Evolutionary conservation across 2,113 vertebrate species (phyloP).

Genomic region (Oreochromis aureus): DNA sequence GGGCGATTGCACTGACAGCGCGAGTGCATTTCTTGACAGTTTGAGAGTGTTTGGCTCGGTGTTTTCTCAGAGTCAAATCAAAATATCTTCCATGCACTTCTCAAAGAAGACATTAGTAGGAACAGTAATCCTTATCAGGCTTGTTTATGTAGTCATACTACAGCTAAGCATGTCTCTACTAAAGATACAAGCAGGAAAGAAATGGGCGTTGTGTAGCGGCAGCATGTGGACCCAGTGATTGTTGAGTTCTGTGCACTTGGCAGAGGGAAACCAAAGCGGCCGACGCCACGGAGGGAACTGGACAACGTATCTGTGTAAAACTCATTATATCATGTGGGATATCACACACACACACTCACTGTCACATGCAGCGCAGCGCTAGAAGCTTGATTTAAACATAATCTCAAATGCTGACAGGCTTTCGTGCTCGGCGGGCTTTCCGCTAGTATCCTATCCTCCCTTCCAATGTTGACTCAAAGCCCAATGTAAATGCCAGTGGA

Average conservation of each 20-base stretch:
- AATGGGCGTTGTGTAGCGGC: neutral
- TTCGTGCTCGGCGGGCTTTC: neutral
- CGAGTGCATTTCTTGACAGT: neutral
- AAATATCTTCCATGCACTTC: neutral
- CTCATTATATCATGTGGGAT: neutral
- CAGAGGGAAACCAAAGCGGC: neutral
- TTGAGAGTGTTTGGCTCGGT: neutral
- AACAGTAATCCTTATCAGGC: constrained; percentile 3
- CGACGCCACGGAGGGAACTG: neutral
- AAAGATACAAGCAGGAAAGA: neutral
- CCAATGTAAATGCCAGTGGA: constrained; percentile 68
- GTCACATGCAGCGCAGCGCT: neutral
- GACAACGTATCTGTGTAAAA: neutral
- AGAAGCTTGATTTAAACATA: constrained; percentile 40
- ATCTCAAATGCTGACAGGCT: constrained; percentile 48
- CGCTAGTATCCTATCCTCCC: constrained; percentile 24
- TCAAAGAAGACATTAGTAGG: neutral
- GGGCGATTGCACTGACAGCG: neutral
- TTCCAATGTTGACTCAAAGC: constrained; percentile 58
- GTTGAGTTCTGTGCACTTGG: neutral
- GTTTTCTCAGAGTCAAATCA: neutral
- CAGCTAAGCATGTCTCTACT: constrained; percentile 5
- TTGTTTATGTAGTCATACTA: neutral
- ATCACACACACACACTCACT: neutral
- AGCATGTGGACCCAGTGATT: neutral